phyloP scores from a whole-genome alignment of 2,888 invertebrate genomes.

The Azorinus chamasolen region DNA sequence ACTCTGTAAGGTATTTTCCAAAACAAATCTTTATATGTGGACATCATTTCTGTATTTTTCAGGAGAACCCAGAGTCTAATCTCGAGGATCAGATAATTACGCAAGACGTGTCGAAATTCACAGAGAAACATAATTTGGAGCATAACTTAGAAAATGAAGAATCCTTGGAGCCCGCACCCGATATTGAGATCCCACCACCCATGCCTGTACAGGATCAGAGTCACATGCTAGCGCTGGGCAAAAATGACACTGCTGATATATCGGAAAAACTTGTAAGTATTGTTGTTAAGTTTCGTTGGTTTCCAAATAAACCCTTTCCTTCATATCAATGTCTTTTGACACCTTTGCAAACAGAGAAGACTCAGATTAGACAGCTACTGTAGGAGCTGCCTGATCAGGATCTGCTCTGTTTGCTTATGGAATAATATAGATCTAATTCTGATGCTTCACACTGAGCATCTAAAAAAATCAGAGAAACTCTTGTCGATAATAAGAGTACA shows the following conservation, averaged over 20 bases:
- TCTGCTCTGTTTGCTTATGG: too few relatives aligned
- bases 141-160: conserved; percentile 64
- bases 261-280: conserved; percentile 66
- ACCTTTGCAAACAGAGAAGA: too few relatives aligned
- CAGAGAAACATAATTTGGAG: conserved; percentile 23
- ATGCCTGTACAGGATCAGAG: conserved; percentile 90
- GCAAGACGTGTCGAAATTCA: conserved; percentile 45
- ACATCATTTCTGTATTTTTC: conserved; percentile 10
- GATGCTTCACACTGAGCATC: too few relatives aligned
- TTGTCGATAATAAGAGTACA: too few relatives aligned
- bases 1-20: too few relatives aligned
- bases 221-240: conserved; percentile 61
- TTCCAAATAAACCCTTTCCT: too few relatives aligned
- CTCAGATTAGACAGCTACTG: too few relatives aligned
- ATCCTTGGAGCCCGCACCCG: conserved; percentile 83
- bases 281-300: too few relatives aligned
- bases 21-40: background rate
- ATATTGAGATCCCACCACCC: conserved; percentile 96
- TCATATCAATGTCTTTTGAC: too few relatives aligned
- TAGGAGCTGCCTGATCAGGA: too few relatives aligned
- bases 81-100: conserved; percentile 51
- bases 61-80: conserved; percentile 50
- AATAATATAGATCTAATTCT: too few relatives aligned
- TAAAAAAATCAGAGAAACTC: too few relatives aligned
- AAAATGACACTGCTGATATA: conserved; percentile 47